phyloP scores from a whole-genome alignment of 1,140 invertebrate genomes.

The Cyclina sinensis region DNA sequence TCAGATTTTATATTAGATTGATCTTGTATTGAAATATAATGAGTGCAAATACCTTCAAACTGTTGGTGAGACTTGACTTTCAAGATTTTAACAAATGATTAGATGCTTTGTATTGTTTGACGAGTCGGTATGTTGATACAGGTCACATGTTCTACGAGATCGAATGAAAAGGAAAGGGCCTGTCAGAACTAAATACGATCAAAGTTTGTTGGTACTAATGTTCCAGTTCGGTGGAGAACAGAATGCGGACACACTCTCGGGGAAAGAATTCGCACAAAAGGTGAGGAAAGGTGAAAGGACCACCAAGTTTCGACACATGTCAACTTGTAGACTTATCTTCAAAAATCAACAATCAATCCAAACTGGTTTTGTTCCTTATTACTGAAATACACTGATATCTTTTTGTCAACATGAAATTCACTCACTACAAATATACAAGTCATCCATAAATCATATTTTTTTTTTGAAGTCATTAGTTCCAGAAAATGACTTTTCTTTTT shows the following conservation, averaged over 20 bases:
- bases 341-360: neutral
- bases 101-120: slow-evolving; percentile 27
- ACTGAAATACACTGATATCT: neutral
- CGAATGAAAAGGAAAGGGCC: slow-evolving; percentile 3
- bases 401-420: neutral
- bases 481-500: neutral
- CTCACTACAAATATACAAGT: neutral
- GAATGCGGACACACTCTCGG: neutral
- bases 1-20: slow-evolving; percentile 53
- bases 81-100: slow-evolving; percentile 31
- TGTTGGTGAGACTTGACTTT: slow-evolving; percentile 13
- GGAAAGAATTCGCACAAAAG: slow-evolving; percentile 17
- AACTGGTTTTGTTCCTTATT: neutral
- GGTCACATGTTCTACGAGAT: slow-evolving; percentile 23
- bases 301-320: slow-evolving; percentile 46
- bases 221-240: neutral
- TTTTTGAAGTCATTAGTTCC: neutral
- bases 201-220: neutral
- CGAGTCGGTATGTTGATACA: slow-evolving; percentile 19
- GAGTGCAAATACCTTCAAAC: slow-evolving; percentile 46
- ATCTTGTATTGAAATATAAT: slow-evolving; percentile 51
- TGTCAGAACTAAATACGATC: neutral
- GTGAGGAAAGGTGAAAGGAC: slow-evolving; percentile 30
- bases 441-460: neutral
- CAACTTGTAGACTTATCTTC: neutral